phyloP scores from a whole-genome alignment of 2,797 vertebrate species.

The Benthosema pterotum region DNA sequence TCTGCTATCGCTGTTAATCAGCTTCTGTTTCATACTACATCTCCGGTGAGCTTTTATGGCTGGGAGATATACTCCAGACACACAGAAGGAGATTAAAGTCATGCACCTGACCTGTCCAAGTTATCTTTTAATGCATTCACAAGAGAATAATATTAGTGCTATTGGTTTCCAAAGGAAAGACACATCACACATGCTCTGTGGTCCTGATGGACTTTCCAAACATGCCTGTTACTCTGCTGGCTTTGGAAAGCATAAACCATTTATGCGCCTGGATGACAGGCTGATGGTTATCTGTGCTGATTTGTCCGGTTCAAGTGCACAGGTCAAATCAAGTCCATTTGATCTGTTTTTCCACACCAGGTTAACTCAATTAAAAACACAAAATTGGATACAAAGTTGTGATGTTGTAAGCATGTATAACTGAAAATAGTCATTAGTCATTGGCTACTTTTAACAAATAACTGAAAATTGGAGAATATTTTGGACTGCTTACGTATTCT shows the following conservation, averaged over 20 bases:
- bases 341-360: too few species aligned
- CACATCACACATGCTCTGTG: slow-evolving; percentile 18
- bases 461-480: too few species aligned
- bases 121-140: slow-evolving; percentile 39
- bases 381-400: too few species aligned
- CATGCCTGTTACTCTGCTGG: slow-evolving; percentile 37
- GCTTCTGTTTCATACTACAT: slow-evolving; percentile 32
- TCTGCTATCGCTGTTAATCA: slow-evolving; percentile 35
- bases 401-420: too few species aligned
- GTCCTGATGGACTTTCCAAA: slow-evolving; percentile 16
- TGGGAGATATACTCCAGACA: slow-evolving; percentile 44
- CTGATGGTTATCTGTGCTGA: slow-evolving; percentile 33
- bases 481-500: too few species aligned
- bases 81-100: slow-evolving; percentile 18
- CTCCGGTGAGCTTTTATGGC: slow-evolving; percentile 22
- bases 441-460: too few species aligned
- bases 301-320: background rate
- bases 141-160: slow-evolving; percentile 51
- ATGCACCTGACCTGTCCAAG: slow-evolving; percentile 27
- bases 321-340: too few species aligned
- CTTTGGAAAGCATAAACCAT: slow-evolving; percentile 42
- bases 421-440: too few species aligned
- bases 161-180: slow-evolving; percentile 30
- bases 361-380: too few species aligned
- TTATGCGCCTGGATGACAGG: slow-evolving; percentile 1